phyloP scores from a whole-genome alignment of 2,797 vertebrate genomes.

The Molossus alvarezi region DNA sequence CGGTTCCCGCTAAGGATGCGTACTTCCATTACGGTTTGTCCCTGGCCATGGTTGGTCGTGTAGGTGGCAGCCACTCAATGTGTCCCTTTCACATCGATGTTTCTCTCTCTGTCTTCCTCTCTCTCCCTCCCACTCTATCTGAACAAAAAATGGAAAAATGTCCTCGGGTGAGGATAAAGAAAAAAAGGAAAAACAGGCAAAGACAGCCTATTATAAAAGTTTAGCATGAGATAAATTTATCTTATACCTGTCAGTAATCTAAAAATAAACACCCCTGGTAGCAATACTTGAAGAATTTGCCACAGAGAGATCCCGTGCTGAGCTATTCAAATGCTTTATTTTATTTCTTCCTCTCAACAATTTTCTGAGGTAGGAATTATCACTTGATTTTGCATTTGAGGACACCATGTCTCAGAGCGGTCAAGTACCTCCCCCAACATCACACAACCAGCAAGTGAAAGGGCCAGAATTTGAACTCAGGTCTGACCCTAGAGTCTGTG shows the following conservation, averaged over 20 bases:
- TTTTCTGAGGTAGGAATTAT: neutral
- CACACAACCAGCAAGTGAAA: neutral
- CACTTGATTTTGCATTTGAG: neutral
- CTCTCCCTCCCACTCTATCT: too few species aligned
- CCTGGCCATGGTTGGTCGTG: too few species aligned
- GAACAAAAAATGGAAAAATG: too few species aligned
- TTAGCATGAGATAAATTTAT: neutral
- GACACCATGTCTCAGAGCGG: neutral
- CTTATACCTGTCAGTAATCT: neutral
- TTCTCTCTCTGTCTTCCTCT: too few species aligned
- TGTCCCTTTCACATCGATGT: too few species aligned
- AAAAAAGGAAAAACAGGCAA: neutral
- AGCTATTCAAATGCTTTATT: constrained; percentile 2
- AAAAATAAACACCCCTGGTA: neutral
- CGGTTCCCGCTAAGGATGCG: too few species aligned
- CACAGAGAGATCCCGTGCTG: neutral
- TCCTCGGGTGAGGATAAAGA: too few species aligned
- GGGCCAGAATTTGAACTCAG: neutral
- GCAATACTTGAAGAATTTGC: neutral
- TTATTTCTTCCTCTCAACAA: neutral
- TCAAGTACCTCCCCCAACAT: neutral
- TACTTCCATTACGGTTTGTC: too few species aligned
- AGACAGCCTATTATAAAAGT: neutral
- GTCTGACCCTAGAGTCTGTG: neutral
- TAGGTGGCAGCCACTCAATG: too few species aligned